These are phyloP conservation scores for Ceratina japonica DNA, from an alignment of 1,140 invertebrate species.

Conservation along the genomic window DNA sequence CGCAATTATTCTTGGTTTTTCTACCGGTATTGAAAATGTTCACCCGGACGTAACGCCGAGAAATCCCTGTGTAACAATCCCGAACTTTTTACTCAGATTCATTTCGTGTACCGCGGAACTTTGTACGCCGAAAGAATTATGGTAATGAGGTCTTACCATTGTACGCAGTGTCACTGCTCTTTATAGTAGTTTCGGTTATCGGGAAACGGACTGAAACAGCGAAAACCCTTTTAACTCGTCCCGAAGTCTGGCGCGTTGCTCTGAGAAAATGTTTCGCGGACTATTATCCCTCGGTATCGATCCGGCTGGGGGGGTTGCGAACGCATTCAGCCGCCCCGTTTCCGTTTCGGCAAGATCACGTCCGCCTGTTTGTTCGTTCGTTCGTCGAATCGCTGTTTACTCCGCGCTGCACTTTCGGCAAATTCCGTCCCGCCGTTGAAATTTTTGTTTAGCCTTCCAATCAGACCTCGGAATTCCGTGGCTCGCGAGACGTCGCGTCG, in stretches of 20 bases:
- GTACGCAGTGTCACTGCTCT: too few species aligned
- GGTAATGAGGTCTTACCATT: too few species aligned
- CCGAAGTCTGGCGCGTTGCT: not conserved
- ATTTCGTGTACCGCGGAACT: too few species aligned
- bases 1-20: not conserved
- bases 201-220: too few species aligned
- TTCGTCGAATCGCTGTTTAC: slow-evolving; percentile 11
- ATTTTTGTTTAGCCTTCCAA: not conserved
- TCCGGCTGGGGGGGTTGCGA: not conserved
- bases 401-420: not conserved
- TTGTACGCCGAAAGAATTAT: too few species aligned
- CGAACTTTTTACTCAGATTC: too few species aligned
- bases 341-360: slow-evolving; percentile 4
- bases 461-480: not conserved
- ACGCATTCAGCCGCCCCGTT: not conserved
- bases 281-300: not conserved
- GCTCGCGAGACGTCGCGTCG: too few species aligned
- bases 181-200: too few species aligned
- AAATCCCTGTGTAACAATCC: too few species aligned
- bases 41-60: too few species aligned
- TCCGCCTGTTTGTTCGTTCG: slow-evolving; percentile 14
- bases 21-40: not conserved
- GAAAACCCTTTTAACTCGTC: too few species aligned
- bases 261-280: not conserved
- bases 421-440: not conserved